phyloP scores from a whole-genome alignment of 2,888 invertebrate species.

The Hermaeophaga mercurialis region DNA sequence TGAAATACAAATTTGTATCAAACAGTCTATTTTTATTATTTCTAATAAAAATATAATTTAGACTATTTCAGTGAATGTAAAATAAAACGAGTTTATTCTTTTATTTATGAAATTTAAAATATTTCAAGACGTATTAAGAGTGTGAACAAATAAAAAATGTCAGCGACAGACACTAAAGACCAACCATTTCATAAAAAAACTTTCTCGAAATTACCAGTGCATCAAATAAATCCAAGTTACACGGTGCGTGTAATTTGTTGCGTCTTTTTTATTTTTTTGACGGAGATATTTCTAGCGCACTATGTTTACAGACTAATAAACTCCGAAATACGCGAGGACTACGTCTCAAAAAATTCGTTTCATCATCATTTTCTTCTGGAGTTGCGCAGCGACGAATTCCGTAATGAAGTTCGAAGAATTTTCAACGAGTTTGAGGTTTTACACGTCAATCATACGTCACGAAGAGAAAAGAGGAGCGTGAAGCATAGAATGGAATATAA shows the following conservation, averaged over 20 bases:
- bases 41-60: no score
- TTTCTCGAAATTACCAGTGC: constrained; percentile 35
- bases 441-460: constrained; percentile 14
- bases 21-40: no score
- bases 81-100: no score
- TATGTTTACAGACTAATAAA: constrained; percentile 54
- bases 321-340: constrained; percentile 53
- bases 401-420: constrained; percentile 48
- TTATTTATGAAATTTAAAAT: no score
- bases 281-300: constrained; percentile 55
- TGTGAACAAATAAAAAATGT: constrained; percentile 32
- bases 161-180: constrained; percentile 36
- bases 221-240: constrained; percentile 52
- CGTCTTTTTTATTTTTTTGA: constrained; percentile 54
- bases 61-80: no score
- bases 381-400: constrained; percentile 44
- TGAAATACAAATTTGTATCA: no score
- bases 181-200: constrained; percentile 26
- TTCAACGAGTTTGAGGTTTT: constrained; percentile 42
- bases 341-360: constrained; percentile 49
- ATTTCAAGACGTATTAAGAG: no score
- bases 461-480: constrained; percentile 30
- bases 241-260: constrained; percentile 55
- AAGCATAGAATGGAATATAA: constrained; percentile 42
- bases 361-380: constrained; percentile 49